Percentiles rank a stretch among this genome's conserved stretches.
Evolutionary conservation across 1,140 invertebrate genomes (phyloP).

Genomic region (Neodiprion lecontei): DNA sequence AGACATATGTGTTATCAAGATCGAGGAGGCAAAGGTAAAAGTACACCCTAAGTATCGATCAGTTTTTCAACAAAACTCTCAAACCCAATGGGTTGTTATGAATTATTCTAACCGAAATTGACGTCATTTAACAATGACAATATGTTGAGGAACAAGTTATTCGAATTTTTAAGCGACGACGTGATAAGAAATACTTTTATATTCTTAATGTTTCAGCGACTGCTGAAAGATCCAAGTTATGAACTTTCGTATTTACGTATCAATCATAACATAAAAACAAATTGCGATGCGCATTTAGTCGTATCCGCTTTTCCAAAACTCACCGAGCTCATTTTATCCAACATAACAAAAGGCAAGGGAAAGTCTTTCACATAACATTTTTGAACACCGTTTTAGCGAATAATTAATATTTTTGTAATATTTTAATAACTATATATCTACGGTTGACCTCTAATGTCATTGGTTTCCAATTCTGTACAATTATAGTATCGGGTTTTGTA

Average conservation of each 20-base stretch:
- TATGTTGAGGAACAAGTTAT: too few relatives aligned
- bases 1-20: neutral
- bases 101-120: neutral
- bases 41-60: neutral
- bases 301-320: neutral
- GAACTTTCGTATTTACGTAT: neutral
- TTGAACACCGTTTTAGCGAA: too few relatives aligned
- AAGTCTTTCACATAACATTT: neutral
- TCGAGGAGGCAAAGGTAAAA: neutral
- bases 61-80: neutral
- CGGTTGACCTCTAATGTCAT: neutral
- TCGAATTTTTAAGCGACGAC: too few relatives aligned
- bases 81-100: neutral
- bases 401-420: too few relatives aligned
- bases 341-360: neutral
- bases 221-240: neutral
- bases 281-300: neutral
- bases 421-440: neutral
- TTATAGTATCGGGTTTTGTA: neutral
- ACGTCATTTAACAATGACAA: neutral
- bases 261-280: neutral
- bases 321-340: neutral
- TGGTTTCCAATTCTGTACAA: neutral
- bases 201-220: neutral
- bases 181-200: too few relatives aligned